Evolutionary conservation across 2,888 invertebrate species (phyloP).

Genomic region (Cactoblastis cactorum): DNA sequence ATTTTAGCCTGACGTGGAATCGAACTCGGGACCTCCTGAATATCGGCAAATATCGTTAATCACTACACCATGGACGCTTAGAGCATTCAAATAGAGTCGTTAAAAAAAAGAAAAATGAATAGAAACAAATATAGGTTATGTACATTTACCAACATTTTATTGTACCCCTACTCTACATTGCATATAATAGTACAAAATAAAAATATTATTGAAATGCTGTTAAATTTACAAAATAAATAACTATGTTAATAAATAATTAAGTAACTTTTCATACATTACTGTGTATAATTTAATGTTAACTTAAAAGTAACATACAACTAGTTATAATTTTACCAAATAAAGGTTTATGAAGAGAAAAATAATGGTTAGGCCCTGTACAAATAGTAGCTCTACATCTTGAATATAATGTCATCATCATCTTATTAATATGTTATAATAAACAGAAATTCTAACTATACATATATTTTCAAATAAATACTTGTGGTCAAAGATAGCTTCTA

Average conservation of each 20-base stretch:
- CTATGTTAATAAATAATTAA: slow-evolving; percentile 23
- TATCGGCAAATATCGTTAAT: no score
- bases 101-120: no score
- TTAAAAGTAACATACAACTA: slow-evolving; percentile 6
- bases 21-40: no score
- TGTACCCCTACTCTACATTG: slow-evolving; percentile 33
- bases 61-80: no score
- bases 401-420: not conserved
- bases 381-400: not conserved
- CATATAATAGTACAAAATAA: slow-evolving; percentile 19
- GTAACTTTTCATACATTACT: slow-evolving; percentile 18
- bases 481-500: not conserved
- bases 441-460: no score
- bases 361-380: no score
- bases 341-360: no score
- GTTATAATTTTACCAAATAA: slow-evolving; percentile 1
- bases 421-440: not conserved
- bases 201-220: slow-evolving; percentile 28
- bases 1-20: no score
- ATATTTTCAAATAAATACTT: not conserved
- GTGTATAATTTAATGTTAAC: slow-evolving; percentile 4
- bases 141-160: slow-evolving; percentile 36
- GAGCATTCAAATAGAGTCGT: no score
- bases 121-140: not conserved
- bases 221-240: slow-evolving; percentile 24